Evolutionary conservation across 53 echinoderm and acorn worm genomes (phyloP), one percentile per base, ranked within the genome.

Genomic region (Echinometra lucunter): DNA sequence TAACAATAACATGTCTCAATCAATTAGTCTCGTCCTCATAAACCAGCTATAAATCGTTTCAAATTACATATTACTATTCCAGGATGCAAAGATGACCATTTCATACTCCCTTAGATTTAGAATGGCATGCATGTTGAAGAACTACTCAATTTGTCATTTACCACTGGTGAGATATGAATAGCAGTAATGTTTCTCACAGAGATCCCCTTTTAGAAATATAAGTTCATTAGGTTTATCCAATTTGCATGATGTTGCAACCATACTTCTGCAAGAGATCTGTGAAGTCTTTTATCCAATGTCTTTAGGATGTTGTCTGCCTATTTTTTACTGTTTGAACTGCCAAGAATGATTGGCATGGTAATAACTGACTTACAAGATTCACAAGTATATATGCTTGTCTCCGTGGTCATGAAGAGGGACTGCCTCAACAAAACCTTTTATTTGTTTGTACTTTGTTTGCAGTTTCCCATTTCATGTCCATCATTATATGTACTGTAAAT

Each of bases 171-270:
- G 78, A 78, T 78, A 78, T 78, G 78, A 78, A 78, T 78, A 78
- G 78, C 42, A 19, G 18, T 78, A 40, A 78, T 78, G 21, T 4
- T 21, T 78, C 78, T 78, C 42, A 40, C 78, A 78, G 78, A 78
- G 38, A 42, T 78, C 78, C 28, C 78, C 12, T 78, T 78, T 38
- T 78, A 78, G 78, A 78, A 78, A 78, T 18, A 78, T 78, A 78
- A 78, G 78, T 78, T 78, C 42, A 40, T 78, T 78, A 78, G 38
- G 78, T 42, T 21, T 78, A 78, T 78, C 78, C 35, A 78, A 78
- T 78, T 78, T 78, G 78, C 28, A 3, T 35, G 35, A 34, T 72
- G 2, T 4, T 72, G 35, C 11, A 72, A 12, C 35, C 16, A 16
- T 42, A 78, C 13, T 21, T 3, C 78, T 11, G 40, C 18, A 75